Conservation (phyloP, 1,140 invertebrate species). For the Paraescarpia echinospica region DNA sequence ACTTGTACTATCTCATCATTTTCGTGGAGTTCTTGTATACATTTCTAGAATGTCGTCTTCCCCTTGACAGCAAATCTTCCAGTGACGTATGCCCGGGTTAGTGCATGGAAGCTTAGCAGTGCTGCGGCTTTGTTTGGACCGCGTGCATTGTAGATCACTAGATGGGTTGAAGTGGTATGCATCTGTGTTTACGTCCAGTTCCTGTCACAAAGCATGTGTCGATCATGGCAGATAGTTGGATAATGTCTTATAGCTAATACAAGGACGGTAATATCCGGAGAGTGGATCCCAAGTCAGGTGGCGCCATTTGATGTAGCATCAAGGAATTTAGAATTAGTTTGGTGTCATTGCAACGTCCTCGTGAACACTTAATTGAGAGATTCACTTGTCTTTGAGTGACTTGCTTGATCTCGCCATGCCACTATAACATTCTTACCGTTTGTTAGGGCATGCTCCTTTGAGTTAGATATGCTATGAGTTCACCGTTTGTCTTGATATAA, state of each 20-base stretch:
- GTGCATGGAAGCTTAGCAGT: conserved; percentile 15
- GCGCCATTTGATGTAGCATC: conserved; percentile 24
- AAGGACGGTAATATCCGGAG: conserved; percentile 24
- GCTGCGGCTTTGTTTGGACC: no score
- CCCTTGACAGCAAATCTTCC: conserved; percentile 16
- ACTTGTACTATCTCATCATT: conserved; percentile 1
- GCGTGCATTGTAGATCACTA: conserved; percentile 1
- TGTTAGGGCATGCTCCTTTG: not conserved
- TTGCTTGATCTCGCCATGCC: conserved; percentile 3
- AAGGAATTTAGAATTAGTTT: conserved; percentile 29
- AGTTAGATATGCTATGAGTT: conserved; percentile 20
- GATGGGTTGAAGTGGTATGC: conserved; percentile 15
- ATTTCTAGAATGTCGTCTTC: conserved; percentile 18
- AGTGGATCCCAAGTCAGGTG: conserved; percentile 15
- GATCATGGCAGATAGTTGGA: conserved; percentile 10
- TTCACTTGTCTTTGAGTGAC: conserved; percentile 10
- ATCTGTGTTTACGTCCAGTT: conserved; percentile 7
- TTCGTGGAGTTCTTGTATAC: not conserved
- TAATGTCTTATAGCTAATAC: conserved; percentile 20
- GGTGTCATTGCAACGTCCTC: conserved; percentile 28
- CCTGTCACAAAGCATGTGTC: conserved; percentile 21
- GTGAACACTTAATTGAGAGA: conserved; percentile 10
- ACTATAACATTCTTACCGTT: conserved; percentile 3
- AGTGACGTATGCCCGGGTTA: conserved; percentile 8
- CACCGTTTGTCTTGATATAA: conserved; percentile 22